A percentile compares a stretch with the other conserved stretches of the same genome.
These are phyloP conservation scores for Heliconius eleuchia DNA, from an alignment of 1,140 invertebrate species.

Conservation along the genomic window DNA sequence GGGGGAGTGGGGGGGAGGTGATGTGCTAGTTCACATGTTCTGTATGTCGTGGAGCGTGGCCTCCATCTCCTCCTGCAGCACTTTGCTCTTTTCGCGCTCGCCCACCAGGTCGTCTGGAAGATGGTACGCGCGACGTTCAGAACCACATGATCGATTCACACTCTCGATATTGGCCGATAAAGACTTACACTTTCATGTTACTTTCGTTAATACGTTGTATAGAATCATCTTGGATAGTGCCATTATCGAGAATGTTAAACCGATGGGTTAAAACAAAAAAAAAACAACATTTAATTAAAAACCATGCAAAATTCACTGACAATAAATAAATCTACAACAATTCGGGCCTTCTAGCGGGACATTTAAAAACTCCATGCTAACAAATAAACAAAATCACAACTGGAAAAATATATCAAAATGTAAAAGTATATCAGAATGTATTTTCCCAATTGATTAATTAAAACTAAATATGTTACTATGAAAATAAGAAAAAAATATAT, in stretches of 20 bases:
- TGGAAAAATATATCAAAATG: constrained; percentile 23
- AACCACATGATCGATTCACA: constrained; percentile 44
- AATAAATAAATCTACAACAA: constrained; percentile 54
- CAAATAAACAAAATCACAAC: constrained; percentile 43
- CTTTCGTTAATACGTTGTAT: neutral
- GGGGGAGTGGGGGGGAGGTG: neutral
- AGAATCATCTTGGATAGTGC: neutral
- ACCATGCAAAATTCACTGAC: constrained; percentile 66
- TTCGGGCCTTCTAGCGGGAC: constrained; percentile 70
- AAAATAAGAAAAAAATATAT: constrained; percentile 55
- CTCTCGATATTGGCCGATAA: constrained; percentile 33
- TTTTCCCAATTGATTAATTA: constrained; percentile 42
- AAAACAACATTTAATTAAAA: constrained; percentile 67
- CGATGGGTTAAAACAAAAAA: constrained; percentile 54
- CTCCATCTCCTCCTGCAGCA: constrained; percentile 99
- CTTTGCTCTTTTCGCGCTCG: constrained; percentile 98
- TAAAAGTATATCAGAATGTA: constrained; percentile 28
- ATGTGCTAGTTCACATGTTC: constrained; percentile 92
- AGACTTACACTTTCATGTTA: neutral
- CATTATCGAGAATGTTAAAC: constrained; percentile 47
- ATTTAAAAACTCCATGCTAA: constrained; percentile 71
- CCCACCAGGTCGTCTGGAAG: constrained; percentile 96
- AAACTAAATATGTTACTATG: constrained; percentile 70
- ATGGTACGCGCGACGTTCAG: constrained; percentile 67
- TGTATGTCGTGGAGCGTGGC: constrained; percentile 99